Evolutionary conservation across 2,113 vertebrate species (phyloP), one percentile per base, ranked within the genome.

Genomic region (Pristiophorus japonicus): DNA sequence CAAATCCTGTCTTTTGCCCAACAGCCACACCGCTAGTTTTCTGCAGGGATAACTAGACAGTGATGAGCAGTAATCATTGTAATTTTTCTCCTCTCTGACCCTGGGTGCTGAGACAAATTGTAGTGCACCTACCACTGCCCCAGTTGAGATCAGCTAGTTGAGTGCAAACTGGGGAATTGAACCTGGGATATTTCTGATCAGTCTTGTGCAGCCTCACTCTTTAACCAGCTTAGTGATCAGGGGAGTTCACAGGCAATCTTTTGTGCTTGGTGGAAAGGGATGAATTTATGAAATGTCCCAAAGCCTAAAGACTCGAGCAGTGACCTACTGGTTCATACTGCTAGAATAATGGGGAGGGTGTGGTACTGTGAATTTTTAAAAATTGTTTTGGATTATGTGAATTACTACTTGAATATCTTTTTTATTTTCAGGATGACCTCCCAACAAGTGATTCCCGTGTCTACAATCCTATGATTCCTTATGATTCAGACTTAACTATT

Each of bases 401-500:
- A 62, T 34, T 34, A 63, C 38, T n/a, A 87, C 16, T 47, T 87
- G 22, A 45, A 51, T 87, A 91, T 62, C 95, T 47, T 96, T 47
- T 96, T 94, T 66, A 95, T 95, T 96, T 95, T 34, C 96, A 98
- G 98, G 97, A 96, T 97, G 97, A 96, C 24, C 92, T 96, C 95
- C 75, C 63, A 14, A 95, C 96, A 30, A 34, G 96, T 10, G 42
- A 96, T 78, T 96, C 97, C 95, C 96, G 97, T 12, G 78, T 97
- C 0, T 97, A 97, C 92, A 94, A 96, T 95, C 90, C 97, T 51
- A 47, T 96, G 96, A 96, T 96, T 14, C 97, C 97, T 92, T 97
- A 97, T 20, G 97, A 97, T 10, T 96, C 96, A 1, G 97, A 98
- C 84, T 87, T 97, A 78, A 96, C 96, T 14, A 91, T 96, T 24